These are phyloP conservation scores for Cuculus canorus DNA, from an alignment of 2,797 vertebrate species.

Conservation along the genomic window DNA sequence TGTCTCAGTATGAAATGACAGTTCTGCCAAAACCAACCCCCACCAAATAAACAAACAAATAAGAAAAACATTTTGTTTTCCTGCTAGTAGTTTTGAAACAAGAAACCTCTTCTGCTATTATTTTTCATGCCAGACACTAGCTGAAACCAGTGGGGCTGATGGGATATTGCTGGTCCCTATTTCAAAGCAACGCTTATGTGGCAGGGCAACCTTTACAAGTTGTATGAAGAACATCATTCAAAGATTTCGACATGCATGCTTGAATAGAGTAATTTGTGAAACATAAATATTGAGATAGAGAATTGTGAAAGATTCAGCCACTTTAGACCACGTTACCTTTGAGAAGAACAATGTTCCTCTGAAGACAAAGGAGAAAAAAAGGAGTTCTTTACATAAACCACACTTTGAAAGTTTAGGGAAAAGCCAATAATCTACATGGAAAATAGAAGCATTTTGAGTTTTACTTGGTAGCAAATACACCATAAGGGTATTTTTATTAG, in stretches of 20 bases:
- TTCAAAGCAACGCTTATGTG: not conserved
- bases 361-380: not conserved
- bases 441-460: not conserved
- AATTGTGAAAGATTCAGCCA: not conserved
- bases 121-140: not conserved
- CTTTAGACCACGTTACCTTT: not conserved
- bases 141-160: not conserved
- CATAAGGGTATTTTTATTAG: not conserved
- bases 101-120: not conserved
- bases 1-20: not conserved
- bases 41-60: not conserved
- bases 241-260: not conserved
- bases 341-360: not conserved
- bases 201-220: not conserved
- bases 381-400: not conserved
- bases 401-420: not conserved
- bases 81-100: not conserved
- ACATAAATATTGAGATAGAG: not conserved
- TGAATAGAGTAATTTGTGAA: not conserved
- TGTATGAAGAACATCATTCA: not conserved
- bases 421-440: not conserved
- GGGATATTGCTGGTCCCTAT: not conserved
- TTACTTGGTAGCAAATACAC: not conserved
- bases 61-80: not conserved
- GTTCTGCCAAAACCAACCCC: not conserved